Conservation (phyloP, 1,140 invertebrate genomes). For the Liolophura sinensis region DNA sequence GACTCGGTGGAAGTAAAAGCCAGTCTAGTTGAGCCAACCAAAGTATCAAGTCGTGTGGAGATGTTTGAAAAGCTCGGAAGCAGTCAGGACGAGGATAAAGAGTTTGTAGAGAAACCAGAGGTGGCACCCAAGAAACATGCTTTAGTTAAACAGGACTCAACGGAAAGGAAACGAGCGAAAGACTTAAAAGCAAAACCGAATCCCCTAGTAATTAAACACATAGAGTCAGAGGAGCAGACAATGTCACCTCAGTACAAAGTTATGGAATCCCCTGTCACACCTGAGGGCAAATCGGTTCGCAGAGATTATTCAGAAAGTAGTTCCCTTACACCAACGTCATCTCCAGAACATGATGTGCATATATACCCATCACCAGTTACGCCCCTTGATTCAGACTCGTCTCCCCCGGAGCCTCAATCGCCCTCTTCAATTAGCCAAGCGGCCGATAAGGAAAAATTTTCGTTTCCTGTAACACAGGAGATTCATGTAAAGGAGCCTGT, state of each 20-base stretch:
- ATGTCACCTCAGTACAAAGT: conserved; percentile 51
- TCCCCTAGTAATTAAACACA: conserved; percentile 43
- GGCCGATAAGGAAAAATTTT: conserved; percentile 33
- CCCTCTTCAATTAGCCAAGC: conserved; percentile 46
- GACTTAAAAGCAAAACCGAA: conserved; percentile 51
- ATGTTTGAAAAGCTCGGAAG: no score
- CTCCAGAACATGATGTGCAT: conserved; percentile 44
- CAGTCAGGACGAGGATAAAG: no score
- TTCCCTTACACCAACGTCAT: conserved; percentile 46
- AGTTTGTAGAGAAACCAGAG: no score
- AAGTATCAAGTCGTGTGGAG: no score
- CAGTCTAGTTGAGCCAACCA: no score
- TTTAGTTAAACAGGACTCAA: conserved; percentile 32
- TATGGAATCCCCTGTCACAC: conserved; percentile 50
- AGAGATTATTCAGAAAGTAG: conserved; percentile 52
- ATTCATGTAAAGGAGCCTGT: no score
- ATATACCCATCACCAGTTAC: conserved; percentile 51
- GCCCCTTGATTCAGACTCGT: conserved; percentile 51
- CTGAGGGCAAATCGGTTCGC: conserved; percentile 43
- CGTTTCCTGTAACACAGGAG: no score
- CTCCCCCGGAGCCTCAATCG: conserved; percentile 54
- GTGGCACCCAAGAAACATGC: background rate
- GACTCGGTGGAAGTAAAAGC: no score
- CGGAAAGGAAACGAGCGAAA: conserved; percentile 44
- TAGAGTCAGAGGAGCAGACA: conserved; percentile 44